Percentiles rank a stretch among this genome's conserved stretches.
phyloP scores from a whole-genome alignment of 2,113 vertebrate species.

The Agapornis roseicollis region DNA sequence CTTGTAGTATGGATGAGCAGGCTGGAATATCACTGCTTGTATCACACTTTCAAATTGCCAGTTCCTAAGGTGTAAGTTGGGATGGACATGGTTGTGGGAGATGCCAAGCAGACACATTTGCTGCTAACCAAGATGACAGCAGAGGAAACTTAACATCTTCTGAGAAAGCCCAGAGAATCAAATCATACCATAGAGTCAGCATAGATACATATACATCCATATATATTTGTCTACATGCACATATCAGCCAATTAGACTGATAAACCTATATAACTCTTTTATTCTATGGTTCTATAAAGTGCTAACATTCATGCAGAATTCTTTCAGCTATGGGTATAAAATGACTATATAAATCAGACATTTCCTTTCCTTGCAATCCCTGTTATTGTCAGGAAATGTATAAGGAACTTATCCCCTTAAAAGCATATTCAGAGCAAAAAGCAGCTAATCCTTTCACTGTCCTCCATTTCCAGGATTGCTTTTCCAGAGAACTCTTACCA shows the following conservation, averaged over 20 bases:
- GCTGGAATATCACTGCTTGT: background rate
- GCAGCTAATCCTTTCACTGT: background rate
- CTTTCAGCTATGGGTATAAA: background rate
- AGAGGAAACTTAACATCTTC: background rate
- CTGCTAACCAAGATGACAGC: background rate
- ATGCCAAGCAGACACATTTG: background rate
- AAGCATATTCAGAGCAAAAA: background rate
- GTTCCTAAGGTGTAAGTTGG: background rate
- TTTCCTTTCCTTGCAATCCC: background rate
- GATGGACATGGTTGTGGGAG: background rate
- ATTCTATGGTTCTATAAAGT: background rate
- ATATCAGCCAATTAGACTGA: background rate
- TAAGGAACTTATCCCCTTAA: background rate
- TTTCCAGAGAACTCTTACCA: background rate
- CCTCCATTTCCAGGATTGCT: background rate
- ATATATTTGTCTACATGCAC: accelerated
- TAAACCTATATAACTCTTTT: background rate
- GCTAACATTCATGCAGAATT: background rate
- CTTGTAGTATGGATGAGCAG: background rate
- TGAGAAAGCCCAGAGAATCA: background rate
- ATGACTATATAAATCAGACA: background rate
- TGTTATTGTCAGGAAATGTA: accelerated
- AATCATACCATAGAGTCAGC: background rate
- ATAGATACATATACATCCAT: background rate
- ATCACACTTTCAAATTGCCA: background rate